Base-by-base conservation (phyloP, 2,113 vertebrate genomes). In the Manacus vitellinus region DNA sequence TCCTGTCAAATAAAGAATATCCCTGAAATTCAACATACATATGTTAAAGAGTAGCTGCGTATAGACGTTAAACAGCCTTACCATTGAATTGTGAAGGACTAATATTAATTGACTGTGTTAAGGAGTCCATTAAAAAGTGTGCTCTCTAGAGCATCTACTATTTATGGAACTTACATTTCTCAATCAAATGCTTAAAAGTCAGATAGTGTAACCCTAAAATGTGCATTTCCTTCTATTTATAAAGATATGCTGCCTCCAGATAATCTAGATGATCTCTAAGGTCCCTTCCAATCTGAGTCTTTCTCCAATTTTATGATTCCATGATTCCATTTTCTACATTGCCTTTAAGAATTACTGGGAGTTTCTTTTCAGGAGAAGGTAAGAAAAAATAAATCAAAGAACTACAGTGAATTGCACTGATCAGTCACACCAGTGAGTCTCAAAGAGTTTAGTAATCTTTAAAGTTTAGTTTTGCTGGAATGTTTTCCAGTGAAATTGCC, bases 381-480 rank as follows among this genome's bases (percentile, higher is more conserved):
- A 46, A 81, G 22, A 76, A 72, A 72, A 49, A 41, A 39, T 16
- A 16, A 25, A 65, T 52, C 55, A 35, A 93, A 59, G 37, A 43
- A 27, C 52, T 33, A 35, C 63, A 80, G 28, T 91, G 78, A 39
- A 44, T 67, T 78, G 43, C 23, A n/a, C n/a, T 81, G 56, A 86
- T 91, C 63, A 83, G 75, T 81, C 93, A 62, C 59, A 85, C 51
- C 68, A 74, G 30, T 3, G 1, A 78, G 20, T 81, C 72, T 95
- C 83, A 89, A 88, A 89, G 73, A 71, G 12, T 8, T 85, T 24
- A 58, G 46, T 15, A 84, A 68, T 30, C 47, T 75, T 92, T 87
- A 84, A 92, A 79, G 77, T 86, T 96, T 37, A 41, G 30, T 75
- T 93, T 73, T 95, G 56, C 54, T 84, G 78, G 30, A 89, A 46